Evolutionary conservation across 2,888 invertebrate genomes (phyloP), one percentile per base, ranked within the genome.

Genomic region (Nebria brevicollis): DNA sequence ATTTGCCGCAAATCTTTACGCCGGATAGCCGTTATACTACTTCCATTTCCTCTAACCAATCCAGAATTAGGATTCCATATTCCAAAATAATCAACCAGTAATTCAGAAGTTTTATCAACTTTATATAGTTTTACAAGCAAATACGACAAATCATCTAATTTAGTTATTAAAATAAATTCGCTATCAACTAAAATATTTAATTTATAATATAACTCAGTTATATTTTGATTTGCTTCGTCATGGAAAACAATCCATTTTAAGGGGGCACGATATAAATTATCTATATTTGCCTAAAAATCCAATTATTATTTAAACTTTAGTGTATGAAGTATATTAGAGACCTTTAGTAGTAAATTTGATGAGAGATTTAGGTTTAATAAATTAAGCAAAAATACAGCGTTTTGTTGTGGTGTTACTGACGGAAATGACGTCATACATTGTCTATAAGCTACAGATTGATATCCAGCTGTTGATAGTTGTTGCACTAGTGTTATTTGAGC

Each of bases 181-280:
- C 92, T 92, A 79, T 92, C 90, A 0, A 91, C 86, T 54, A 91
- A 84, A 66, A 90, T 86, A 82, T 85, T 76, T 20, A 86, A 74
- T 10, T 85, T 82, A 4, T 25, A 13, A 75, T 87, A 85, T 15
- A 74, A 20, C 66, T 84, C 77, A 10, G 76, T 75, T 15, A 66
- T 79, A n/a, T 74, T 77, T 72, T 25, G 20, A n/a, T 20, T 25
- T 20, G 11, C 13, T 65, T 82, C 82, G 0, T 85, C 83, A 13
- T 90, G 82, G 1, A 90, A 83, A 5, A 86, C 80, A 2, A 92
- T 83, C 92, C 92, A 92, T 77, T 90, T 89, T 84, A 90, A 90
- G 0, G 92, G 92, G 0, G 90, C 88, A 75, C 89, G 89, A 85
- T 92, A 92, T 81, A 89, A 88, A 4, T 89, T 89, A 13, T 87